Conservation (phyloP, 2,888 invertebrate species). For the Hermaeophaga mercurialis region DNA sequence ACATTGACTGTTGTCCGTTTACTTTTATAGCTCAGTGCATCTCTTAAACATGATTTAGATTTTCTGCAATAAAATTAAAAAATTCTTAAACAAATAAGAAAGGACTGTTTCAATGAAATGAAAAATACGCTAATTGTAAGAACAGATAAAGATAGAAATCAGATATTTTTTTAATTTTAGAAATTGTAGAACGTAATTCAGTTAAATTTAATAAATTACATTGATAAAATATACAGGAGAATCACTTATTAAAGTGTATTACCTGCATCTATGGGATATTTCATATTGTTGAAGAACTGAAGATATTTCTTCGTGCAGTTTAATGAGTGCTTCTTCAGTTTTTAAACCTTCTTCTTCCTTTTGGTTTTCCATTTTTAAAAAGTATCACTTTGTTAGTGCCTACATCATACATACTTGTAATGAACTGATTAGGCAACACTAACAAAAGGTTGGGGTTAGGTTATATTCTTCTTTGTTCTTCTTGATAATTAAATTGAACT, state of each 20-base stretch:
- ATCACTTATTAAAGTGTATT: too few relatives aligned
- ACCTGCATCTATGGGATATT: slow-evolving; percentile 54
- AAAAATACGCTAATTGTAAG: too few relatives aligned
- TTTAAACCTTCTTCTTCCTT: slow-evolving; percentile 61
- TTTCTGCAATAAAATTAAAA: slow-evolving; percentile 55
- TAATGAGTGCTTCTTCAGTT: slow-evolving; percentile 71
- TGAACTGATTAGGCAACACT: neutral
- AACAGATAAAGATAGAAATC: too few relatives aligned
- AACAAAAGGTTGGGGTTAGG: neutral
- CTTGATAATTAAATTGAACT: too few relatives aligned
- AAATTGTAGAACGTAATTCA: too few relatives aligned
- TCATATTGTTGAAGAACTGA: slow-evolving; percentile 68
- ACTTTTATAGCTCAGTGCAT: slow-evolving; percentile 62
- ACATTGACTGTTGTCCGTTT: slow-evolving; percentile 70
- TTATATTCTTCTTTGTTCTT: neutral
- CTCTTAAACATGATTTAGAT: slow-evolving; percentile 59
- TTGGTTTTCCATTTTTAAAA: slow-evolving; percentile 35
- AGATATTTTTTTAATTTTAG: too few relatives aligned
- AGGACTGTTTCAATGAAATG: too few relatives aligned
- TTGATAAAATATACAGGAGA: too few relatives aligned
- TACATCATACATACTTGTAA: neutral
- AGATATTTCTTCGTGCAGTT: slow-evolving; percentile 73
- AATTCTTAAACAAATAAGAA: too few relatives aligned
- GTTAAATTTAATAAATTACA: too few relatives aligned
- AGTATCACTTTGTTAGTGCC: neutral